Evolutionary conservation across 2,888 invertebrate species (phyloP).

Genomic region (Sinopyrophorus schimmeli): DNA sequence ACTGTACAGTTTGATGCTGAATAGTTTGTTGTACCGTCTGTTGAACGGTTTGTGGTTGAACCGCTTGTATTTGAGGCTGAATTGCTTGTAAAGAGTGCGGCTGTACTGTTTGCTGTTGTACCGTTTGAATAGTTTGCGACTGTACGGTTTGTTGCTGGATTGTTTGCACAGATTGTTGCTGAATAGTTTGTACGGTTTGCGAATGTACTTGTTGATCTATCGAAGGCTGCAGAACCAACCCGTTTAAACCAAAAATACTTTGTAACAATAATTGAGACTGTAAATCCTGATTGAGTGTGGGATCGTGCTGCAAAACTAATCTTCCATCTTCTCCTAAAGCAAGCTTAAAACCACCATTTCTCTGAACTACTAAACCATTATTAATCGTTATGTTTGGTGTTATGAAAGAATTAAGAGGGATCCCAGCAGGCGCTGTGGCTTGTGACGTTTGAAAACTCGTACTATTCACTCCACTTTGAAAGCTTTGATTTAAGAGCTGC

Average conservation of each 20-base stretch:
- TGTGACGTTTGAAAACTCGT: constrained; percentile 34
- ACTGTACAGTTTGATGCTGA: constrained; percentile 50
- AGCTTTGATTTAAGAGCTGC: constrained; percentile 53
- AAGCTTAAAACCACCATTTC: constrained; percentile 66
- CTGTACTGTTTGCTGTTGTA: constrained; percentile 54
- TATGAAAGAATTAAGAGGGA: constrained; percentile 27
- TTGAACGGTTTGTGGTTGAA: constrained; percentile 42
- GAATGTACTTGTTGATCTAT: constrained; percentile 54
- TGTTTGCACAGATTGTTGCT: constrained; percentile 54
- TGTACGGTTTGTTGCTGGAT: constrained; percentile 55
- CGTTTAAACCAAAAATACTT: constrained; percentile 53
- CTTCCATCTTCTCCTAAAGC: constrained; percentile 71
- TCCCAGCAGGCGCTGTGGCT: constrained; percentile 21
- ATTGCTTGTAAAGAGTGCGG: constrained; percentile 49
- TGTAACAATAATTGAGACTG: constrained; percentile 55
- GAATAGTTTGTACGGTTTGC: constrained; percentile 55
- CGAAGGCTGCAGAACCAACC: constrained; percentile 52
- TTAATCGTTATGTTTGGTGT: constrained; percentile 53
- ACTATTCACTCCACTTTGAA: constrained; percentile 48
- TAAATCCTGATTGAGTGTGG: constrained; percentile 60
- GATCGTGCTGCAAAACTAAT: constrained; percentile 67
- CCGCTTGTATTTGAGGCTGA: constrained; percentile 47
- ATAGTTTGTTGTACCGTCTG: constrained; percentile 49
- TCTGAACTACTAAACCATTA: constrained; percentile 56
- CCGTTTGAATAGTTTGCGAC: constrained; percentile 54